These are phyloP conservation scores for Dusona sp. DNA, from an alignment of 2,888 invertebrate genomes.

Conservation along the genomic window DNA sequence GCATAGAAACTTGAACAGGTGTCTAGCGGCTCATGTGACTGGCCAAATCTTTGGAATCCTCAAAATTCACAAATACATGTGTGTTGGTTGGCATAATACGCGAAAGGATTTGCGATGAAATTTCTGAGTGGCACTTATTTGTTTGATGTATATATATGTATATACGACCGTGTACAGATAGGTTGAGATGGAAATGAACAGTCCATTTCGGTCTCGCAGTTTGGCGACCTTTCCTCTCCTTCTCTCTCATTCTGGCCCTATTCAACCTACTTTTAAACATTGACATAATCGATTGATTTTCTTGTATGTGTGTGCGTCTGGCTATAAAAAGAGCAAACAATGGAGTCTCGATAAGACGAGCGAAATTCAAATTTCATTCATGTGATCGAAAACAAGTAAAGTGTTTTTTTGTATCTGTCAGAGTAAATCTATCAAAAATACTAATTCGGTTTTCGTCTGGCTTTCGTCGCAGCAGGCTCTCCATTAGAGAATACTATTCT, in stretches of 20 bases:
- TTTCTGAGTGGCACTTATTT: neutral
- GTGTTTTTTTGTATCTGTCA: neutral
- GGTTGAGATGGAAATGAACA: slow-evolving; percentile 33
- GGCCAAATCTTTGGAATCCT: slow-evolving; percentile 28
- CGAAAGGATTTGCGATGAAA: slow-evolving; percentile 31
- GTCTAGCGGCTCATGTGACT: slow-evolving; percentile 21
- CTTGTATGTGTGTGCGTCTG: neutral
- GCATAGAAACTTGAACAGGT: slow-evolving; percentile 36
- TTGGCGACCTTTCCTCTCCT: slow-evolving; percentile 18
- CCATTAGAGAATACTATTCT: neutral
- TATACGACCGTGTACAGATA: neutral
- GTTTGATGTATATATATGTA: neutral
- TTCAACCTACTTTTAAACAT: slow-evolving; percentile 16
- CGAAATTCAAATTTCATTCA: slow-evolving; percentile 51
- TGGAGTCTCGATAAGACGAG: neutral
- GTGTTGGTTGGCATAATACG: neutral
- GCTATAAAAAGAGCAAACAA: slow-evolving; percentile 33
- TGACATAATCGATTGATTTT: slow-evolving; percentile 27
- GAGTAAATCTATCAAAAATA: slow-evolving; percentile 19
- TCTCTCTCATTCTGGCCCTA: neutral
- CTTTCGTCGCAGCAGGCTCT: neutral
- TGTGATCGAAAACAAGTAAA: slow-evolving; percentile 15
- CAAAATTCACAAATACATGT: neutral
- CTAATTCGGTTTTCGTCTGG: slow-evolving; percentile 6
- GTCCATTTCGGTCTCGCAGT: slow-evolving; percentile 16